Evolutionary conservation across 2,113 vertebrate species (phyloP).

Genomic region (Triplophysa rosa): DNA sequence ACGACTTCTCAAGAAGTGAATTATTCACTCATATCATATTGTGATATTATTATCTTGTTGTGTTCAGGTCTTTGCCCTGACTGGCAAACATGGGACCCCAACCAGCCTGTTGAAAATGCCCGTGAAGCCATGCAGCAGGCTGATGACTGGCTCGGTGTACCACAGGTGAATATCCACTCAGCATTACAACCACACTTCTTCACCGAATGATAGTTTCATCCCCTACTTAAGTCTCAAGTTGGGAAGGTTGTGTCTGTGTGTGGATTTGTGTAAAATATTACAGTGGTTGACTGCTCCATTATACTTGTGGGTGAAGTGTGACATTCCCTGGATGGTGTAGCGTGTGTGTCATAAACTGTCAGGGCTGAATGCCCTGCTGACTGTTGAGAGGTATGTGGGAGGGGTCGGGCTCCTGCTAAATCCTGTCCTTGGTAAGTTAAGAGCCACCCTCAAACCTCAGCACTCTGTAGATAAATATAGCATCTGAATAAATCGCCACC

Average conservation of each 20-base stretch:
- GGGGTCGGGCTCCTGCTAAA: slow-evolving; percentile 69
- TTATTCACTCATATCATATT: slow-evolving; percentile 38
- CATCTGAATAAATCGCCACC: slow-evolving; percentile 58
- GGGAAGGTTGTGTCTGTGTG: background rate
- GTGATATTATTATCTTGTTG: slow-evolving; percentile 14
- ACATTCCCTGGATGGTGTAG: slow-evolving; percentile 20
- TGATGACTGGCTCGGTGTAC: slow-evolving; percentile 90
- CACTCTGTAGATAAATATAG: slow-evolving; percentile 72
- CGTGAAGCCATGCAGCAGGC: slow-evolving; percentile 93
- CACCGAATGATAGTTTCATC: background rate
- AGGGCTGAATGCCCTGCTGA: slow-evolving; percentile 56
- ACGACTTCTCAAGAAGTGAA: background rate
- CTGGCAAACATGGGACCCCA: slow-evolving; percentile 90
- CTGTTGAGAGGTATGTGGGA: slow-evolving; percentile 66
- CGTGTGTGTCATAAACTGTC: slow-evolving; percentile 61
- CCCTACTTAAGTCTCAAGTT: background rate
- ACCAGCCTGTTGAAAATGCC: slow-evolving; percentile 87
- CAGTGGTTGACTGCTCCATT: slow-evolving; percentile 6
- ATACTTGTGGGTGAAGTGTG: slow-evolving; percentile 19
- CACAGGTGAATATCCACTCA: slow-evolving; percentile 77
- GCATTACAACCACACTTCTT: background rate
- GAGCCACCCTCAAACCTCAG: slow-evolving; percentile 63
- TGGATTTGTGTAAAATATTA: background rate
- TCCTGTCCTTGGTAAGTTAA: slow-evolving; percentile 64
- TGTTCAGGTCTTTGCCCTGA: slow-evolving; percentile 85